phyloP scores from a whole-genome alignment of 2,888 invertebrate species.

The Rhaphigaster nebulosa region DNA sequence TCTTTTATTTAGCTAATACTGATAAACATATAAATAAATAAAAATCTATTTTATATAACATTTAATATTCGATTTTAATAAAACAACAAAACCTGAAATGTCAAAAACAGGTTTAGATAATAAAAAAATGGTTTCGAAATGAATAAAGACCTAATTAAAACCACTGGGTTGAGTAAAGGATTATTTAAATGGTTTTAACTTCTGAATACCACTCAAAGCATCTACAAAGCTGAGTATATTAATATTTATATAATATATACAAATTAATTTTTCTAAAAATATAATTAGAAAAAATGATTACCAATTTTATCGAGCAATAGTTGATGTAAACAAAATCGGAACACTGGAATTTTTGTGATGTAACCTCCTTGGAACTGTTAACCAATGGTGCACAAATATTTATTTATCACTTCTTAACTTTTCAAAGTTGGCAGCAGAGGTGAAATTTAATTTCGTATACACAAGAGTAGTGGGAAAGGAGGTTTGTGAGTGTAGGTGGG shows the following conservation, averaged over 20 bases:
- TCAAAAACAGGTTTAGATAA: no score
- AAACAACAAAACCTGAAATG: no score
- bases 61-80: no score
- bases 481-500: conserved; percentile 42
- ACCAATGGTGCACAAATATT: conserved; percentile 41
- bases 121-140: no score
- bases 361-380: neutral
- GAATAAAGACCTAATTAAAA: no score
- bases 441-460: conserved; percentile 53
- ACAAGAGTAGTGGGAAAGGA: conserved; percentile 49
- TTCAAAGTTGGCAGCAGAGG: conserved; percentile 51
- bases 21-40: no score
- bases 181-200: neutral
- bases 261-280: neutral
- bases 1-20: neutral
- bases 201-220: neutral
- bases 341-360: no score
- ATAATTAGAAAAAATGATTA: neutral
- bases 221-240: neutral
- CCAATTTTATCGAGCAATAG: neutral
- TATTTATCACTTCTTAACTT: conserved; percentile 30
- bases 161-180: neutral
- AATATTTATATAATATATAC: neutral
- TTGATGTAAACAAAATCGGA: neutral
- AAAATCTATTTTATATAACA: no score